A percentile compares a stretch with the other conserved stretches of the same genome.
These are phyloP conservation scores for Pteromalus puparum DNA, from an alignment of 1,140 invertebrate species.

Conservation along the genomic window DNA sequence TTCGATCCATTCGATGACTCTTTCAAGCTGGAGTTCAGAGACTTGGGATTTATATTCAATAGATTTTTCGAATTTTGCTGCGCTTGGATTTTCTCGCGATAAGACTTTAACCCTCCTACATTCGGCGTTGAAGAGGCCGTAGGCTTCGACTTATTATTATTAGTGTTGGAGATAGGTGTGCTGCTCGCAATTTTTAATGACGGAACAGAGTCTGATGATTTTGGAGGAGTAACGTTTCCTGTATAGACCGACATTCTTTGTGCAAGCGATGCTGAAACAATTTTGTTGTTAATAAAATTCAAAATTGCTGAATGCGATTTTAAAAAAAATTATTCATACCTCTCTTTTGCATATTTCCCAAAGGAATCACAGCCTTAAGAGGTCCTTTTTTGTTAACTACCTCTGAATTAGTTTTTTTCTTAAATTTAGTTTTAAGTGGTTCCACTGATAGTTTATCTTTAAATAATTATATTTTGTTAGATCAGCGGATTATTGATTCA, in stretches of 20 bases:
- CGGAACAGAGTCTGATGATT: conserved; percentile 34
- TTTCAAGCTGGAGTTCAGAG: background rate
- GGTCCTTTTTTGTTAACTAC: conserved; percentile 66
- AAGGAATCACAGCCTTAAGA: conserved; percentile 68
- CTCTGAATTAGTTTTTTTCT: conserved; percentile 59
- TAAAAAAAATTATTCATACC: conserved; percentile 51
- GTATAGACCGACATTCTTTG: conserved; percentile 38
- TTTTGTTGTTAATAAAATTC: conserved; percentile 7
- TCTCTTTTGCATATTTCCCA: conserved; percentile 68
- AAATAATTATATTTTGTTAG: conserved; percentile 15
- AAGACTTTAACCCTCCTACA: background rate
- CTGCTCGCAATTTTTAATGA: conserved; percentile 60
- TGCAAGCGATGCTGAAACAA: conserved; percentile 52
- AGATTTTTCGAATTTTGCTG: background rate
- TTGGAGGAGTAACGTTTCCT: conserved; percentile 55
- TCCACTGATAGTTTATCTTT: conserved; percentile 40
- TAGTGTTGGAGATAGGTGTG: conserved; percentile 60
- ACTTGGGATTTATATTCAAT: background rate
- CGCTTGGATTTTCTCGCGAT: conserved; percentile 35
- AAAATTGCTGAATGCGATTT: background rate
- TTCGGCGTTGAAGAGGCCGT: conserved; percentile 68
- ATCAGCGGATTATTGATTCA: too few species aligned
- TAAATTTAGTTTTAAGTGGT: conserved; percentile 65
- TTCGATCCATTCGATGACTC: background rate
- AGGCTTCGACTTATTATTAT: conserved; percentile 58